Evolutionary conservation across 2,888 invertebrate species (phyloP), one percentile per base, ranked within the genome.

Genomic region (Melipona bicolor): DNA sequence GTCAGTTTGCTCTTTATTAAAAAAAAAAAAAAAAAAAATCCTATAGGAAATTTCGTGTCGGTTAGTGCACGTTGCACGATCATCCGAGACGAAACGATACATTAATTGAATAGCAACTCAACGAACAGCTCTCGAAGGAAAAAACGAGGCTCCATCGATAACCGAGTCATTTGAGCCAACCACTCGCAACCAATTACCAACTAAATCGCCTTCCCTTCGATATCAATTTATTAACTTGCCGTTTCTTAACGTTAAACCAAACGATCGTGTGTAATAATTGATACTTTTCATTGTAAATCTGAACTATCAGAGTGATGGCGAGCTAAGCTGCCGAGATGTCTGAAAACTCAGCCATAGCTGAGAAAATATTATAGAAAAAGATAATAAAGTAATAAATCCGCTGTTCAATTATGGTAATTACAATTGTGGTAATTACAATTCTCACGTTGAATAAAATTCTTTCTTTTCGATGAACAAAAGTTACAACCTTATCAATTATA

Each of bases 101-200:
- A 77, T 81, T 81, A 81, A 81, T 81, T 81, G 80, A 81, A 81
- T 81, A 72, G 80, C 72, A 77, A 77, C 77, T 67, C 77, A 77
- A 62, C 77, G 77, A 81, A 52, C 80, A 72, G 67, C 77, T 59
- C 71, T 24, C 67, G 43, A 50, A 59, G 50, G 17, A 56, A 56
- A 67, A 61, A 67, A 50, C 79, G 56, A 56, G 73, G 32, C 54
- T 32, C 49, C 81, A 69, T 73, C 78, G 78, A 81, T 78, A 77
- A 78, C 78, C 78, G 72, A 78, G 62, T 73, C 72, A 64, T 27
- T 78, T 72, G 78, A 68, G 78, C 17, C 62, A 54, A 69, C 61
- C 78, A 64, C 73, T 81, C 79, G 73, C 81, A 73, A 69, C 68
- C 81, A 78, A 81, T 81, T 81, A 81, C 68, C 81, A 78, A 27